Base-by-base conservation (phyloP, 1,140 invertebrate genomes). In the Metopolophium dirhodum region DNA sequence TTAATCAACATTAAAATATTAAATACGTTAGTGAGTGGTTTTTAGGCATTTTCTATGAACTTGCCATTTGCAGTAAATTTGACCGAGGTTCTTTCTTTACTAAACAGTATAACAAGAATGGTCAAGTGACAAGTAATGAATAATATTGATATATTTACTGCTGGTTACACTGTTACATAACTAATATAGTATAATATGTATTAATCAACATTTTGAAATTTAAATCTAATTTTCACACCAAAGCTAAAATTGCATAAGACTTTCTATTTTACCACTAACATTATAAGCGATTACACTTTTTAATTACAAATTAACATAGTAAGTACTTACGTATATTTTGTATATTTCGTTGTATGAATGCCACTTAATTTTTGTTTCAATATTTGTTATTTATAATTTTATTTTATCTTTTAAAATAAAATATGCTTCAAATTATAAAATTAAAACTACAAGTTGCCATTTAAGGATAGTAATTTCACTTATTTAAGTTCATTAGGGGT, bases 71-170 rank as follows among this genome's bases (percentile, higher is more conserved):
- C 30, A 35, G 47, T 88, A 51, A 51, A 20, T 88, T 88, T 35
- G 1, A 6, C 35, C 23, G 41, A 14, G 37, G 41, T 47, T 86
- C 14, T 68, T 90, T 51, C 41, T 61, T 22, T 3, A 20, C 54
- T n/a, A 61, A 61, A 37, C 11, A 41, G 30, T 47, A 30, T 91
- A 83, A 22, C 61, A 26, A 45, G 45, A 77, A 91, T 49, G n/a
- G 45, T 54, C 90, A 91, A 77, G 61, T 91, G 45, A 41, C 90
- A 91, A 77, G 61, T 91, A 22, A 22, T 35, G 35, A 85, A 85
- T 45, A 45, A 45, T 85, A 85, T 30, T 26, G 35, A 83, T 11
- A 85, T 41, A 23, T 45, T 22, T 87, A 89, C 49, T 22, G 49
- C 54, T 54, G 51, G 8, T 77, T 77, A n/a, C 6, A n/a, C 1